Evolutionary conservation across 2,888 invertebrate species (phyloP).

Genomic region (Tetragonisca angustula): DNA sequence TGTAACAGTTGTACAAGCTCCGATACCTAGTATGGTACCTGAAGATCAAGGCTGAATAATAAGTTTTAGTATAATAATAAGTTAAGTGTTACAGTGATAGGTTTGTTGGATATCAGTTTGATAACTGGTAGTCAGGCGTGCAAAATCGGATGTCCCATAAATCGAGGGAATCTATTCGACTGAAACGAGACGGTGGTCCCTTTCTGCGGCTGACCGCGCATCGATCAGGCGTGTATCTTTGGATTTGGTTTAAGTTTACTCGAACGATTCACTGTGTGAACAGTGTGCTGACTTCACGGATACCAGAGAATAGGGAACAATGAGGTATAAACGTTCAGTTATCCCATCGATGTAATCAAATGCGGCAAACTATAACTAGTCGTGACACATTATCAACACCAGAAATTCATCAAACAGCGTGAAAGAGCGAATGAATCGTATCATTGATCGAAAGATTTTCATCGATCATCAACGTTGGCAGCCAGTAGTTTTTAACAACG

Average conservation of each 20-base stretch:
- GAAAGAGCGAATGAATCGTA: neutral
- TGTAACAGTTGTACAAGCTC: too few relatives aligned
- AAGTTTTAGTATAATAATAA: too few relatives aligned
- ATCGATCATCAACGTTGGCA: neutral
- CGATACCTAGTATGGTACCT: too few relatives aligned
- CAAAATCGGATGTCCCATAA: too few relatives aligned
- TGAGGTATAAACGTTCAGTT: neutral
- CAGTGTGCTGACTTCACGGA: neutral
- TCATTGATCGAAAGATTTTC: neutral
- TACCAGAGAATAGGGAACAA: neutral
- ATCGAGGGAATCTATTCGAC: neutral
- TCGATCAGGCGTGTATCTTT: neutral
- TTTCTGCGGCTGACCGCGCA: constrained; percentile 6
- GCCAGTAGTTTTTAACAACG: too few relatives aligned
- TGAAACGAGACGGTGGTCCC: neutral
- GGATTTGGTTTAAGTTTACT: neutral
- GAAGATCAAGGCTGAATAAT: too few relatives aligned
- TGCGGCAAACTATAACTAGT: neutral
- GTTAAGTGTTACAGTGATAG: too few relatives aligned
- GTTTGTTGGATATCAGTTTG: neutral
- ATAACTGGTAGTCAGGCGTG: neutral
- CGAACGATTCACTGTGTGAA: neutral
- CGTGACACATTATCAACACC: neutral
- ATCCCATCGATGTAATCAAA: neutral
- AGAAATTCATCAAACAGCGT: neutral